Conservation (phyloP, 2,888 invertebrate species). For the Drosophila ustulata region DNA sequence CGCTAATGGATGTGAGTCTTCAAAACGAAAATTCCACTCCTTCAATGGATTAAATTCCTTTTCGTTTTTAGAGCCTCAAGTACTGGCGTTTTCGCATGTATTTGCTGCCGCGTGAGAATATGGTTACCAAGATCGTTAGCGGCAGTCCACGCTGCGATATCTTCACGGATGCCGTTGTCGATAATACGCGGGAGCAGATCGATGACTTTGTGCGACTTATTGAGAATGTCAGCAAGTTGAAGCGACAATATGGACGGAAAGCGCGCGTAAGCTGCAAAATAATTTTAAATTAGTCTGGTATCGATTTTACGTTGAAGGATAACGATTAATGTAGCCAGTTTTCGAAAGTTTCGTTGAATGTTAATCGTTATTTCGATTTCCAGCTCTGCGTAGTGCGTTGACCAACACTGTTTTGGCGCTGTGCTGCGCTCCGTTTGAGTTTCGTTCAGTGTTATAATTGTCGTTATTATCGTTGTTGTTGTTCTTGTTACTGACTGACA, state of each 20-base stretch:
- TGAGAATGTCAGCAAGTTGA: constrained; percentile 95
- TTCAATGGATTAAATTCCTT: background rate
- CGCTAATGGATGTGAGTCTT: constrained; percentile 90
- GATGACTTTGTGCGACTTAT: constrained; percentile 93
- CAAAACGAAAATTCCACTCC: background rate
- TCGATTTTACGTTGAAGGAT: constrained; percentile 20
- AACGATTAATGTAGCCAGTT: constrained; percentile 7
- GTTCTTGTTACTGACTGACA: constrained; percentile 18
- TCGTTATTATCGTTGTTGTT: constrained; percentile 20
- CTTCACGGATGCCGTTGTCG: constrained; percentile 87
- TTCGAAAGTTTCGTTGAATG: constrained; percentile 26
- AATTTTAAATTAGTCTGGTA: constrained; percentile 19
- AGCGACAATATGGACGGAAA: constrained; percentile 90
- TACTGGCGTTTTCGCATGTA: constrained; percentile 97
- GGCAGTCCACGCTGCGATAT: constrained; percentile 92
- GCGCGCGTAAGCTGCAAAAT: constrained; percentile 88
- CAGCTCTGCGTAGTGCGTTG: constrained; percentile 27
- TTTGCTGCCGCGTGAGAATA: constrained; percentile 92
- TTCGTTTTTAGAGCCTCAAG: constrained; percentile 89
- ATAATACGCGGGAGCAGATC: constrained; percentile 87
- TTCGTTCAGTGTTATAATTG: constrained; percentile 14
- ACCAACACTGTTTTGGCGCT: constrained; percentile 15
- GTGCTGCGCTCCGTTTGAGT: background rate
- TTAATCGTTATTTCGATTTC: constrained; percentile 33
- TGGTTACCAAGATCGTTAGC: constrained; percentile 92